Percentiles rank a stretch among this genome's conserved stretches.
Conservation (phyloP, 2,888 invertebrate genomes). For the Altica lythri region DNA sequence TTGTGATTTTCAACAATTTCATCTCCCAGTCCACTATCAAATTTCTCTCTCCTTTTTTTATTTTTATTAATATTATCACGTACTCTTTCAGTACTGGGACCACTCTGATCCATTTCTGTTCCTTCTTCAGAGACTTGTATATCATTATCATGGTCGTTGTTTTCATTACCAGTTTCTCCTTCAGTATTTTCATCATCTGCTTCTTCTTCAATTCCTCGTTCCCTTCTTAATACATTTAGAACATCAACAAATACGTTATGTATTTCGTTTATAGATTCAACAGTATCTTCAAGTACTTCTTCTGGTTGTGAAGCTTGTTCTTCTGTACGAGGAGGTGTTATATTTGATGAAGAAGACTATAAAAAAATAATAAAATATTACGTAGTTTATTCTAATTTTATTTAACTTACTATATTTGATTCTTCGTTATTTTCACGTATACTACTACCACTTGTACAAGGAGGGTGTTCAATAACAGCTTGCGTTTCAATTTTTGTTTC, state of each 20-base stretch:
- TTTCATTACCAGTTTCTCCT: background rate
- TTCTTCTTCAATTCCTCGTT: slow-evolving; percentile 16
- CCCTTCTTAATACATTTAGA: slow-evolving; percentile 33
- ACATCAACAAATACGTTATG: slow-evolving; percentile 36
- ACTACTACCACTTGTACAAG: slow-evolving; percentile 21
- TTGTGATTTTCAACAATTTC: slow-evolving; percentile 46
- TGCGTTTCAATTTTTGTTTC: slow-evolving; percentile 31
- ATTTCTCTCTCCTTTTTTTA: slow-evolving; percentile 60
- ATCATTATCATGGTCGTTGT: too few relatives aligned
- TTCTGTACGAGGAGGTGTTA: background rate
- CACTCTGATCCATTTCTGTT: slow-evolving; percentile 10
- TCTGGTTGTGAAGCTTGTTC: slow-evolving; percentile 18
- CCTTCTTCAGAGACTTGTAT: background rate
- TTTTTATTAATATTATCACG: slow-evolving; percentile 25
- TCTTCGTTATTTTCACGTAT: background rate
- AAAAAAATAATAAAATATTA: too few relatives aligned
- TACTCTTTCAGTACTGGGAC: slow-evolving; percentile 17
- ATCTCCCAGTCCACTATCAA: slow-evolving; percentile 68
- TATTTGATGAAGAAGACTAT: background rate
- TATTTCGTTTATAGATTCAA: slow-evolving; percentile 33
- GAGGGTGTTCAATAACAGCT: slow-evolving; percentile 39
- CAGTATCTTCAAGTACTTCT: slow-evolving; percentile 19
- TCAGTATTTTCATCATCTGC: slow-evolving; percentile 6
- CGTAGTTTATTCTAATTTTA: too few relatives aligned
- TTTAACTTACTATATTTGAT: too few relatives aligned